Base-by-base conservation (phyloP, 2,888 invertebrate species). In the Polia nebulosa region DNA sequence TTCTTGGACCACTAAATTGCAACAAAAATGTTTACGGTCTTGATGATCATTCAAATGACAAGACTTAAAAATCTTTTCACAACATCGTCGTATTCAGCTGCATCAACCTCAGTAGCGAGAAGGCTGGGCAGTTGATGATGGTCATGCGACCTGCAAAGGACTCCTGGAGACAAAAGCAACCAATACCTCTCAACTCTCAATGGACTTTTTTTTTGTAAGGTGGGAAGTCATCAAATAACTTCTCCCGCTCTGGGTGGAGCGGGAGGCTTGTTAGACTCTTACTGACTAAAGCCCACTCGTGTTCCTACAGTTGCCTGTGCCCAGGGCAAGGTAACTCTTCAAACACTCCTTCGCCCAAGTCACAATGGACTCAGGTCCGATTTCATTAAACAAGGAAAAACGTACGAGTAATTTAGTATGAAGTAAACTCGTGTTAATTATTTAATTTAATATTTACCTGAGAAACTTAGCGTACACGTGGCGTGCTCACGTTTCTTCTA, bases 401-500 rank as follows among this genome's bases (percentile, higher is more conserved):
- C n/a, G 17, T 55, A 22, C 8, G 8, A n/a, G n/a, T 32, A 39
- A 44, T 15, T 9, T 20, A 32, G 44, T 61, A 45, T 22, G n/a
- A 65, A 45, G 34, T 34, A 62, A 41, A 32, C 15, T n/a, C 20
- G 59, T 44, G 55, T 25, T 53, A 72, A 56, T 74, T 51, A 32
- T 32, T 56, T 36, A 47, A 45, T 57, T 49, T 51, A 1, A 11
- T 75, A 62, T 70, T 75, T 80, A 75, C 61, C 13, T 41, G 64
- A 47, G 20, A 59, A 65, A 59, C 22, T 53, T 32, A 47, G 29
- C 20, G 55, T n/a, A 51, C 36, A 56, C 17, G 58, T 58, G 51
- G 11, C n/a, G 27, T 13, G 29, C 27, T n/a, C 17, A 51, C 39
- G 57, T 78, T 47, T 59, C 45, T 36, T 62, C 9, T 25, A 39